A percentile compares a stretch with the other conserved stretches of the same genome.
Conservation (phyloP, 2,113 vertebrate species). For the Nycticryphes semicollaris region DNA sequence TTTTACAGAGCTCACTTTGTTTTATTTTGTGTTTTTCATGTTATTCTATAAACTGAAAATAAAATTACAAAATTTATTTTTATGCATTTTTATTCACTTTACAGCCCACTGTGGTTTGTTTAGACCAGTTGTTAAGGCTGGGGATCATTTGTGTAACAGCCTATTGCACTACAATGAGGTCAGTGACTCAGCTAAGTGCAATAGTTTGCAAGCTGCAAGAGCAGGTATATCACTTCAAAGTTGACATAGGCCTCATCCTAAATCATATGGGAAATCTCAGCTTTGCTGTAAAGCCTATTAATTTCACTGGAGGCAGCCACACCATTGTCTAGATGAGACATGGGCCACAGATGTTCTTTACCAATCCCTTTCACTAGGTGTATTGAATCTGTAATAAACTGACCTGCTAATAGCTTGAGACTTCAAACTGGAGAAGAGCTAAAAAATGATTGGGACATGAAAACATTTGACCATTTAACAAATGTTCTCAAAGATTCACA, state of each 20-base stretch:
- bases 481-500: not conserved
- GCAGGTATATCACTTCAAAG: not conserved
- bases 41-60: not conserved
- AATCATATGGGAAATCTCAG: not conserved
- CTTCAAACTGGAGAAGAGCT: not conserved
- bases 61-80: not conserved
- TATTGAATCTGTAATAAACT: not conserved
- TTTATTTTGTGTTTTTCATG: not conserved
- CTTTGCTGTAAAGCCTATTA: constrained; percentile 17
- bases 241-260: not conserved
- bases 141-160: not conserved
- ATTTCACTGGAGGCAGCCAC: not conserved
- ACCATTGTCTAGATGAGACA: not conserved
- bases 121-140: not conserved
- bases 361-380: not conserved
- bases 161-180: not conserved
- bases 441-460: not conserved
- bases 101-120: not conserved
- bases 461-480: not conserved
- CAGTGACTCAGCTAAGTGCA: constrained; percentile 1
- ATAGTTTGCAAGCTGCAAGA: not conserved
- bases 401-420: not conserved
- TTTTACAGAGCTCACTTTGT: not conserved
- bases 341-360: not conserved
- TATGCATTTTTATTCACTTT: not conserved